Conservation (phyloP, 2,888 invertebrate genomes). For the Bembecia ichneumoniformis region DNA sequence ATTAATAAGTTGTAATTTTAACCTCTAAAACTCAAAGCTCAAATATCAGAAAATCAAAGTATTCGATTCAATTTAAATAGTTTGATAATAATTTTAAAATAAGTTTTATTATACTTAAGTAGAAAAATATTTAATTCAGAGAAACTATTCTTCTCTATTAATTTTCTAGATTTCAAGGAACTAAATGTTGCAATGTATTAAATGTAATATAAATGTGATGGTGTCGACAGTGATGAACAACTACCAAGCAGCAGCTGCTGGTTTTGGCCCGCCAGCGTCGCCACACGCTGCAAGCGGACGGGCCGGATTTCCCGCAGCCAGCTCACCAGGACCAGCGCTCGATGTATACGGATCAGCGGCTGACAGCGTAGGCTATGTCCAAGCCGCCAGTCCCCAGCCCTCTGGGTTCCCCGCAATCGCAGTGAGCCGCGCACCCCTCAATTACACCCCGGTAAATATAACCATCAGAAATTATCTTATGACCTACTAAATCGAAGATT, state of each 20-base stretch:
- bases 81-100: too few species aligned
- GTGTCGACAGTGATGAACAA: slow-evolving; percentile 91
- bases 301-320: slow-evolving; percentile 90
- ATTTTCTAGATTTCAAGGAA: too few species aligned
- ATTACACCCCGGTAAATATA: slow-evolving; percentile 90
- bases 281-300: slow-evolving; percentile 82
- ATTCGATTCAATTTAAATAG: too few species aligned
- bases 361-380: slow-evolving; percentile 94
- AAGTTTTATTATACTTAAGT: too few species aligned
- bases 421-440: slow-evolving; percentile 92
- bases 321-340: slow-evolving; percentile 92
- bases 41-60: too few species aligned
- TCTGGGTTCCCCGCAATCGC: slow-evolving; percentile 95
- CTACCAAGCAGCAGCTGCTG: slow-evolving; percentile 89
- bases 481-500: too few species aligned
- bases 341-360: slow-evolving; percentile 94
- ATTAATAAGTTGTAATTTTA: too few species aligned
- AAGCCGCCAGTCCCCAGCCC: slow-evolving; percentile 97
- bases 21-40: too few species aligned
- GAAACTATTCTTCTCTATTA: too few species aligned
- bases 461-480: too few species aligned
- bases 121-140: too few species aligned
- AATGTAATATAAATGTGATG: neutral
- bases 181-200: neutral
- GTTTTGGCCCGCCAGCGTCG: slow-evolving; percentile 86